These are phyloP conservation scores for Tenebrio molitor DNA, from an alignment of 1,140 invertebrate genomes.

Conservation along the genomic window DNA sequence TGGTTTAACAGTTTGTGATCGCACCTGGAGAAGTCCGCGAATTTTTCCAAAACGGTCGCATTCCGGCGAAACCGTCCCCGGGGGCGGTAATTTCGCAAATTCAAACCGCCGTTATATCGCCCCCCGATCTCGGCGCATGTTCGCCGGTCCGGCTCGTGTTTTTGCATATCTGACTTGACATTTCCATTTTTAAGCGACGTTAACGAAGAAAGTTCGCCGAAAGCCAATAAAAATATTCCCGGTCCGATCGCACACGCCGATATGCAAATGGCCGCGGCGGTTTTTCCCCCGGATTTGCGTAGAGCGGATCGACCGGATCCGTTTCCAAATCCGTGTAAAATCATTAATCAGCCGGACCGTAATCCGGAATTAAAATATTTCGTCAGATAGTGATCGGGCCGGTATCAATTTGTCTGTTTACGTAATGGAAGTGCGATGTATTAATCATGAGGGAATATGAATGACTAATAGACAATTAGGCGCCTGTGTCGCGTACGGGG, in stretches of 20 bases:
- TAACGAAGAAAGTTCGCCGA: slow-evolving; percentile 25
- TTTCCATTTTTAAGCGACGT: slow-evolving; percentile 30
- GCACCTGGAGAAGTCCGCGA: background rate
- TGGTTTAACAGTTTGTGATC: background rate
- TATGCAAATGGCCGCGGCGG: background rate
- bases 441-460: slow-evolving; percentile 46
- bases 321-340: background rate
- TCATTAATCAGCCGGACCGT: background rate
- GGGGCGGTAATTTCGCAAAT: slow-evolving; percentile 8
- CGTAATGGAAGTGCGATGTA: background rate
- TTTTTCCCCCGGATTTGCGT: background rate
- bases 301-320: background rate
- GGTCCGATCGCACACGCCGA: background rate
- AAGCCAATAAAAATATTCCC: slow-evolving; percentile 1
- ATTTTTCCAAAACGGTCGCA: background rate
- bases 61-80: background rate
- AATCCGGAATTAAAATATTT: slow-evolving; percentile 32
- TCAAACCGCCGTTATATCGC: background rate
- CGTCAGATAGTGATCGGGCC: background rate
- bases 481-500: slow-evolving; percentile 22
- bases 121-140: background rate
- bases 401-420: slow-evolving; percentile 38
- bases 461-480: slow-evolving; percentile 51
- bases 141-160: background rate
- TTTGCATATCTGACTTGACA: slow-evolving; percentile 18